Evolutionary conservation across 1,140 invertebrate species (phyloP), one percentile per base, ranked within the genome.

Genomic region (Proctacanthus coquilletti): DNA sequence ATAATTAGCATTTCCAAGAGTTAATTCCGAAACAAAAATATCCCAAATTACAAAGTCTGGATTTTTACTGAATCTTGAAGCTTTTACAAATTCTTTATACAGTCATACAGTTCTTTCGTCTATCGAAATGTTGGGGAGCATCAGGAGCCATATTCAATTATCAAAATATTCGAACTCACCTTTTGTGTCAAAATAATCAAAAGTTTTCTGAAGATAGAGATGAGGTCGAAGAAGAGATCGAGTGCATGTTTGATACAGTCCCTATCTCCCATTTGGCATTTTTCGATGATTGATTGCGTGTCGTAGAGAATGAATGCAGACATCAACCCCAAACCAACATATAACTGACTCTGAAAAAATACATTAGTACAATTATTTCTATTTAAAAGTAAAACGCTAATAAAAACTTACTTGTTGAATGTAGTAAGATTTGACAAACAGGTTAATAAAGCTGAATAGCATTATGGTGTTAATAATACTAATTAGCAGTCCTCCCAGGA

Each of bases 241-340:
- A 94, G 64, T 8, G 85, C 78, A 62, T 95, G 88, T 56, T 75
- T 72, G 36, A 97, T 80, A 56, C 87, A 95, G 63, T 97, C 93
- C 52, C 79, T 85, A 64, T 80, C 92, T 33, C 92, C 92, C 52
- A 73, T 70, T 37, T 84, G 72, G 45, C 78, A 72, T 60, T 95
- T 96, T 56, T 95, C 89, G 44, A 95, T 80, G 44, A 98, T 97
- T 35, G 89, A 63, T 62, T 96, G 92, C 8, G 93, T 98, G 54
- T 98, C 93, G 52, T 86, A 97, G 19, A 97, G 67, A 17, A 98
- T 76, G 61, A 97, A 97, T 32, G 77, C 87, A 58, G 88, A 93
- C 78, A 97, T 91, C 4, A 94, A 62, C 33, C 78, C 64, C 11
- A 97, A 68, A 36, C 91, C 89, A 34, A 88, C 50, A 57, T 96